Evolutionary conservation across 2,113 vertebrate genomes (phyloP), one percentile per base, ranked within the genome.

Genomic region (Caranx ignobilis): DNA sequence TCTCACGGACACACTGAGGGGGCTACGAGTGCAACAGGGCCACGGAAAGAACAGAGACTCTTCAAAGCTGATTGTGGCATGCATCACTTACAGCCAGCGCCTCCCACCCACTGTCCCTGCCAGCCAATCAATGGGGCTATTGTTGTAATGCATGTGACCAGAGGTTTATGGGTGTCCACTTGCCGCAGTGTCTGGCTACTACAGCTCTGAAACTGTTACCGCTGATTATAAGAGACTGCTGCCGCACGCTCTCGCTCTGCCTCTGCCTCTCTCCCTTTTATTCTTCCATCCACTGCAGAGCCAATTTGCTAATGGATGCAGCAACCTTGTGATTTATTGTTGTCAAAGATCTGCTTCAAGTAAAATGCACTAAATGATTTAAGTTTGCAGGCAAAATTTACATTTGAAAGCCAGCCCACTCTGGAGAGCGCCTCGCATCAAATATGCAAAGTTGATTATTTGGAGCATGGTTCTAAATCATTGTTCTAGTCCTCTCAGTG

Each of bases 251-350:
- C 88, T 54, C 70, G 1, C 77, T 69, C 81, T 62, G 65, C 59
- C 81, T 77, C 81, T 37, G 37, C 8, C 39, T 21, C 81, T 18
- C 83, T 71, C 83, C 43, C 55, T 57, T 87, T 83, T 87, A 79
- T 77, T 82, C 81, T 66, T 79, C 91, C 83, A 59, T 81, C 86
- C 63, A 90, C 89, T 37, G 86, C 91, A 87, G 65, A 94, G 89
- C 87, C 91, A 94, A 93, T 95, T 92, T 92, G 85, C 93, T 94
- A 94, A 95, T 94, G 91, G 92, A 94, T 93, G 92, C 92, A 88
- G 88, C 91, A 94, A 91, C 87, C 91, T 93, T 92, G 90, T 93
- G 92, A 92, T 93, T 94, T 93, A 93, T 90, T 92, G 91, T 94
- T 92, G 91, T 92, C 88, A 91, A 91, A 93, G 88, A 91, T 87